Evolutionary conservation across 2,113 vertebrate genomes (phyloP).

Genomic region (Callopanchax toddi): DNA sequence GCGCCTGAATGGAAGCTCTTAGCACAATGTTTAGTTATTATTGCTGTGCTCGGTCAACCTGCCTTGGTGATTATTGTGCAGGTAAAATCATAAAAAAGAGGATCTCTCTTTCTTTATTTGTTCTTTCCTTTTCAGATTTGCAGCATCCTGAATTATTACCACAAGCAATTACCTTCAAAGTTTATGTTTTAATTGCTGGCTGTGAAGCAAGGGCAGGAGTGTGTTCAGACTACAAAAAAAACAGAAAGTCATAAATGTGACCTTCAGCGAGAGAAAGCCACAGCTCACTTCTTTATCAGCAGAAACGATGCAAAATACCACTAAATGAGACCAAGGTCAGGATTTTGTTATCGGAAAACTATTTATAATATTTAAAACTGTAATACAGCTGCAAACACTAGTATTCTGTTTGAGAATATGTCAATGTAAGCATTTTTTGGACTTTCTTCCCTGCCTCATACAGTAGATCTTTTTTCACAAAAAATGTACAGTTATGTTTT

Average conservation of each 20-base stretch:
- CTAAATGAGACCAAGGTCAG: conserved; percentile 7
- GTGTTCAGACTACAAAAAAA: conserved; percentile 50
- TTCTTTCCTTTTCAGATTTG: conserved; percentile 37
- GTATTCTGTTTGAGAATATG: not conserved
- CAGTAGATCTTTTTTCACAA: too few relatives aligned
- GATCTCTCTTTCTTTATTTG: conserved; percentile 36
- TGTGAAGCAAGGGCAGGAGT: conserved; percentile 50
- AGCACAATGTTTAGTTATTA: conserved; percentile 76
- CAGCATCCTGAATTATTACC: conserved; percentile 52
- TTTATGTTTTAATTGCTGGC: conserved; percentile 71
- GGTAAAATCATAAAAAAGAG: conserved; percentile 75
- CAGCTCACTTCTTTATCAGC: conserved; percentile 39
- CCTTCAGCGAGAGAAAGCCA: conserved; percentile 52
- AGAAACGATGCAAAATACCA: conserved; percentile 25
- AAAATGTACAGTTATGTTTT: too few relatives aligned
- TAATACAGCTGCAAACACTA: not conserved
- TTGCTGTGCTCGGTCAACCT: conserved; percentile 67
- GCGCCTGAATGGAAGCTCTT: conserved; percentile 64
- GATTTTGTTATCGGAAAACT: not conserved
- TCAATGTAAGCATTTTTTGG: too few relatives aligned
- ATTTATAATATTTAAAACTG: not conserved
- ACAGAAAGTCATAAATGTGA: conserved; percentile 54
- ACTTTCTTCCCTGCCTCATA: too few relatives aligned
- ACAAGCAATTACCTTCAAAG: conserved; percentile 73
- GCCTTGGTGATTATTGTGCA: conserved; percentile 67